Evolutionary conservation across 2,888 invertebrate species (phyloP), one percentile per base, ranked within the genome.

Genomic region (Lysandra bellargus): DNA sequence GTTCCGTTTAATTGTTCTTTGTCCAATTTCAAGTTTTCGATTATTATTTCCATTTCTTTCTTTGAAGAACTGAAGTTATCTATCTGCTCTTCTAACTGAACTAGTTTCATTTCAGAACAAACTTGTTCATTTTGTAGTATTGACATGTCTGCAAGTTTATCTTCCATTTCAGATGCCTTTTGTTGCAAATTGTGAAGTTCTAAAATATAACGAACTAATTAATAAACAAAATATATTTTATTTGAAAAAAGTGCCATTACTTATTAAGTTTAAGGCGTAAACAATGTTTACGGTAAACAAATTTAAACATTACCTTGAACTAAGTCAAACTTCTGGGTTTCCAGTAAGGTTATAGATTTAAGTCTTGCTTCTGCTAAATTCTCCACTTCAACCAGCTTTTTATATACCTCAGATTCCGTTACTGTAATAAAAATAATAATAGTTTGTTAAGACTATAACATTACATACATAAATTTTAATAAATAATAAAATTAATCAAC

Each of bases 61-160:
- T 95, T 95, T 81, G 95, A 92, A 57, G 90, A 90, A 82, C 92
- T 91, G 4, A 96, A 85, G 80, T 94, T 90, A 85, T 96, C 97
- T 76, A 97, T 91, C 87, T 97, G 96, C 88, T 98, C 98, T 88
- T 98, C 98, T 81, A 97, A 89, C 85, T 97, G 97, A 61, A 97
- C 96, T 7, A 96, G 96, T 83, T 96, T 96, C 86, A 98, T 96
- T 93, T 98, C 97, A 1, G 97, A 96, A 44, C 96, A 96, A n/a
- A 98, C 97, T 86, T 96, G 96, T 79, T 95, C 95, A 89, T 95
- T 96, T 88, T 97, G 96, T 5, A 96, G 90, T 83, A 96, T 95
- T 75, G 96, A 95, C 80, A 96, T 95, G 83, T 96, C 96, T 60
- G 95, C 95, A 79, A 96, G 87, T 87, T 95, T 95, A 83, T 95